Base-by-base conservation (phyloP, 2,797 vertebrate species). In the Hozukius guyotensis region DNA sequence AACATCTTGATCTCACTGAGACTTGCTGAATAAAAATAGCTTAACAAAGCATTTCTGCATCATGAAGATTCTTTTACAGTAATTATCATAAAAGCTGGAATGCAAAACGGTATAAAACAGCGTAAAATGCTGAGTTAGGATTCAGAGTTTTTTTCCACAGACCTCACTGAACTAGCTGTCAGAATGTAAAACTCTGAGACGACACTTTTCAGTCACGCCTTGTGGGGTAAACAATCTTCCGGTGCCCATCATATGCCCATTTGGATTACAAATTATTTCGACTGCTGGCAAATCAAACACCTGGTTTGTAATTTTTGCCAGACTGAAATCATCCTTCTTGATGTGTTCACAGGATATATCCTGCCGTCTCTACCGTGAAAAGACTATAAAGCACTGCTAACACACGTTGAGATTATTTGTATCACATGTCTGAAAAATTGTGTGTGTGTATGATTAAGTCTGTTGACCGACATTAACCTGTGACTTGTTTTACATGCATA, bases 161-260 rank as follows among this genome's bases (percentile, higher is more conserved):
- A 29, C 16, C 31, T 69, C 38, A 53, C 52, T 34, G 13, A 38
- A 73, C 53, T 31, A 69, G 12, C 20, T 71, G 36, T 60, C 16
- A 16, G 52, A 68, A 63, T 62, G 36, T 38, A 22, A 77, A 78
- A 84, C 14, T 63, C 38, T 24, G 32, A 61, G 60, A 79, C 22
- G 10, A 52, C 59, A 70, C 42, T 52, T 80, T 68, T 78, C 75
- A 88, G 69, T 72, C 66, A 53, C 9, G 46, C 79, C 79, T 77
- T 63, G 53, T 80, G 74, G 75, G 64, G 24, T 82, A 81, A 83
- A 76, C 46, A 77, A 66, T 63, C 36, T 65, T 57, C 59, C 18
- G 7, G 20, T 55, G 70, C 78, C 65, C 49, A 49, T 68, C 52
- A 64, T 29, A 34, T 69, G 34, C 69, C 55, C 38, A 65, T 75